These are phyloP conservation scores for Cylas formicarius DNA, from an alignment of 1,140 invertebrate genomes.

Conservation along the genomic window DNA sequence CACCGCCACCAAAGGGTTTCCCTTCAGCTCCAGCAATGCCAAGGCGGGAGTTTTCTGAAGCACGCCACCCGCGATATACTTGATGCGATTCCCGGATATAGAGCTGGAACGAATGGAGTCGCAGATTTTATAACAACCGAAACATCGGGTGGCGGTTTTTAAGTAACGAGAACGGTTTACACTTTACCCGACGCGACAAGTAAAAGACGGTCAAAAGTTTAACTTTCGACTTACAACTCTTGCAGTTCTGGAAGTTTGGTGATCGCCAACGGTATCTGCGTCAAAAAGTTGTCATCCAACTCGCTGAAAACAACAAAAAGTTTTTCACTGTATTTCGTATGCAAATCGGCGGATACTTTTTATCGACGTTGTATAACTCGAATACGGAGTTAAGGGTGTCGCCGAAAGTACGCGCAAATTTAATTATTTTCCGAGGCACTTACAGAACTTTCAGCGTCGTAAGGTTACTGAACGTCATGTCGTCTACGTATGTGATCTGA, in stretches of 20 bases:
- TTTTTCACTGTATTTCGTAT: too few species aligned
- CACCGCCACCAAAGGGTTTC: constrained; percentile 61
- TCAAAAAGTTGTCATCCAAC: constrained; percentile 66
- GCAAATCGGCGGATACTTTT: too few species aligned
- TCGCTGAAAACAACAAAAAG: constrained; percentile 49
- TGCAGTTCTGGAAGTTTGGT: constrained; percentile 56
- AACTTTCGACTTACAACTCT: constrained; percentile 58
- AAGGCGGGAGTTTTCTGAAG: constrained; percentile 53
- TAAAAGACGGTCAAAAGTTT: constrained; percentile 5
- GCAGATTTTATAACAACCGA: too few species aligned
- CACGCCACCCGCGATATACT: constrained; percentile 52
- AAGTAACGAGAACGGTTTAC: not conserved
- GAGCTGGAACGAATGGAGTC: constrained; percentile 52
- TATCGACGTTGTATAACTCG: too few species aligned
- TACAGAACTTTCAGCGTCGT: constrained; percentile 61
- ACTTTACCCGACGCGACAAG: not conserved
- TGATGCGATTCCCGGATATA: constrained; percentile 62
- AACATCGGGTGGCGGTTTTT: too few species aligned
- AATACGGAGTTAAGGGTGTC: constrained; percentile 2
- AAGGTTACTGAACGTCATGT: constrained; percentile 57
- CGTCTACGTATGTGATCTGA: constrained; percentile 56
- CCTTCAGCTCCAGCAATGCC: constrained; percentile 58
- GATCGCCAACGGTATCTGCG: constrained; percentile 56
- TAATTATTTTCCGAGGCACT: constrained; percentile 43
- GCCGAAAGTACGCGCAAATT: not conserved